phyloP scores from a whole-genome alignment of 2,888 invertebrate species.

The Eristalinus aeneus region DNA sequence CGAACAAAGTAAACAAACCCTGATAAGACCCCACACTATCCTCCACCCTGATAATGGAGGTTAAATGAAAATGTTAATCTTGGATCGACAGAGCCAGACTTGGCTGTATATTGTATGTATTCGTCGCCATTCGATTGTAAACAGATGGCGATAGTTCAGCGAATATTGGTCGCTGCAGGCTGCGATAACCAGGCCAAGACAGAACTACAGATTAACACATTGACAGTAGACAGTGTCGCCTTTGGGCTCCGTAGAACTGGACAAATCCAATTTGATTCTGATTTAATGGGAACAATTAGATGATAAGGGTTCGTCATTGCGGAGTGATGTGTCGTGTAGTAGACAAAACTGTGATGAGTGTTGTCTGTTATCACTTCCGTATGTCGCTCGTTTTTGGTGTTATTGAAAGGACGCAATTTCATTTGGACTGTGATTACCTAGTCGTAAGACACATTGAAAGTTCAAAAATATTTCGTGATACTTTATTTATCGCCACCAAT shows the following conservation, averaged over 20 bases:
- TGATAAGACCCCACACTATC: slow-evolving; percentile 39
- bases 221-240: slow-evolving; percentile 17
- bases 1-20: slow-evolving; percentile 31
- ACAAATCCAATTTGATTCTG: slow-evolving; percentile 32
- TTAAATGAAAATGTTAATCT: slow-evolving; percentile 6
- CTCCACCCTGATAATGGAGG: slow-evolving; percentile 2
- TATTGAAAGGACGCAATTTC: background rate
- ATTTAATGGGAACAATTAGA: background rate
- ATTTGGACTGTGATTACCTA: too few species aligned
- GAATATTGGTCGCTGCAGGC: slow-evolving; percentile 6
- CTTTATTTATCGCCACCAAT: slow-evolving; percentile 40
- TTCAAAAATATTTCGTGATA: background rate
- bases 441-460: background rate
- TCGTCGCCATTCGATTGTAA: background rate
- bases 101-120: background rate
- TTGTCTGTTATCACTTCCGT: background rate
- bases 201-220: background rate
- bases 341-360: background rate
- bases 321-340: background rate
- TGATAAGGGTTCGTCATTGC: slow-evolving; percentile 1
- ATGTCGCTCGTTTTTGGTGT: background rate
- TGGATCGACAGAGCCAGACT: background rate
- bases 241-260: slow-evolving; percentile 40
- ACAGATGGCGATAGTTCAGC: slow-evolving; percentile 20
- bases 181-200: slow-evolving; percentile 11